A percentile compares a stretch with the other conserved stretches of the same genome.
These are phyloP conservation scores for Adelges cooleyi DNA, from an alignment of 1,140 invertebrate genomes.

Conservation along the genomic window DNA sequence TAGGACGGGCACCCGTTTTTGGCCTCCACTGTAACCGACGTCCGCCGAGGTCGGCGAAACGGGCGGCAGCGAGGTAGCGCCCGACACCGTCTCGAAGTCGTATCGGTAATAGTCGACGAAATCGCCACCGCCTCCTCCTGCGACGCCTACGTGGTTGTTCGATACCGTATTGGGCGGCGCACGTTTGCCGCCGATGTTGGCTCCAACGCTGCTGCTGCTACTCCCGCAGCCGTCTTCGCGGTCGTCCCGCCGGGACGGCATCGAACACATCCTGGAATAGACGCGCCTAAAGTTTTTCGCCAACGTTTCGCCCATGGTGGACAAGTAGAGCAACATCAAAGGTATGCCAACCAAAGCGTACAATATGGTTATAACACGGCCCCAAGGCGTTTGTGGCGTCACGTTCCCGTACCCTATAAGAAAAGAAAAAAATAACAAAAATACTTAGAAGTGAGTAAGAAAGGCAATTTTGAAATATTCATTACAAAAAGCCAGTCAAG, in stretches of 20 bases:
- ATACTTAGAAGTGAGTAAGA: no score
- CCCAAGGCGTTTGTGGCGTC: slow-evolving; percentile 77
- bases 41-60: background rate
- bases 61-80: background rate
- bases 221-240: background rate
- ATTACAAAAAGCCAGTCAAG: no score
- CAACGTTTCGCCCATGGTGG: slow-evolving; percentile 66
- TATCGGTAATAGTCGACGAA: background rate
- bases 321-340: slow-evolving; percentile 77
- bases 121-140: background rate
- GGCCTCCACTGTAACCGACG: slow-evolving; percentile 27
- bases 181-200: slow-evolving; percentile 36
- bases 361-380: slow-evolving; percentile 68
- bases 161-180: slow-evolving; percentile 34
- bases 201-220: slow-evolving; percentile 32
- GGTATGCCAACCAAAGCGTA: slow-evolving; percentile 85
- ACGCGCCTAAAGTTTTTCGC: slow-evolving; percentile 39
- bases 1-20: slow-evolving; percentile 36
- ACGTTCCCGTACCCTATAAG: slow-evolving; percentile 80
- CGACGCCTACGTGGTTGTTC: slow-evolving; percentile 38
- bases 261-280: slow-evolving; percentile 32
- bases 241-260: slow-evolving; percentile 29
- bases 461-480: no score
- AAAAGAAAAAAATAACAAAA: slow-evolving; percentile 16
- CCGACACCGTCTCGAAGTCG: slow-evolving; percentile 14